These are phyloP conservation scores for Hedychridium roseum DNA, from an alignment of 2,888 invertebrate species.

Conservation along the genomic window DNA sequence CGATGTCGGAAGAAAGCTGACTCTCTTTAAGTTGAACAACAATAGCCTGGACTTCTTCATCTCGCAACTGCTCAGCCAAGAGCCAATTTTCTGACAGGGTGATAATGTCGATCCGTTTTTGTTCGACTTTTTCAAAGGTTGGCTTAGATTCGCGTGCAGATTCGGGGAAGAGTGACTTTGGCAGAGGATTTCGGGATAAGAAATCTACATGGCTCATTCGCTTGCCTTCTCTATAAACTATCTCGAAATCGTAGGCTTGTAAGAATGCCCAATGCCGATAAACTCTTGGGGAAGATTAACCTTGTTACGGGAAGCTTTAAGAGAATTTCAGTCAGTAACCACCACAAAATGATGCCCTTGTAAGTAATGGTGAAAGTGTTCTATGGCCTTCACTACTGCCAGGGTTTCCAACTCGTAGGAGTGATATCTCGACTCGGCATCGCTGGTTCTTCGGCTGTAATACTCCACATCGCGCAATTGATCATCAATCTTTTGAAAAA, in stretches of 20 bases:
- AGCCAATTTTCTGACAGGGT: too few species aligned
- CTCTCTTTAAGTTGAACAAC: slow-evolving; percentile 2
- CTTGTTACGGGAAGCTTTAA: slow-evolving; percentile 35
- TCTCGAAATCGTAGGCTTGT: slow-evolving; percentile 20
- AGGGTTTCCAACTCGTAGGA: slow-evolving; percentile 25
- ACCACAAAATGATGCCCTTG: slow-evolving; percentile 34
- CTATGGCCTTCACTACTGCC: slow-evolving; percentile 18
- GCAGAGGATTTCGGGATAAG: background rate
- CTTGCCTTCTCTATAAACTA: background rate
- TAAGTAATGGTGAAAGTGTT: slow-evolving; percentile 27
- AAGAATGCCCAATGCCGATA: slow-evolving; percentile 41
- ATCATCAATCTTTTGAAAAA: slow-evolving; percentile 3
- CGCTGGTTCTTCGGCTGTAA: too few species aligned
- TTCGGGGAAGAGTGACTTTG: too few species aligned
- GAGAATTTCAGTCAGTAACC: slow-evolving; percentile 44
- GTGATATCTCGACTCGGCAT: too few species aligned
- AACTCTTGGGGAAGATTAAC: slow-evolving; percentile 38
- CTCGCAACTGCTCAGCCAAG: slow-evolving; percentile 24
- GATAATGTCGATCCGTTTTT: too few species aligned
- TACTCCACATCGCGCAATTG: background rate
- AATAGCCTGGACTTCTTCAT: slow-evolving; percentile 14
- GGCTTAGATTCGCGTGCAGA: too few species aligned
- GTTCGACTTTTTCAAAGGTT: too few species aligned
- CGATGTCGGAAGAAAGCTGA: slow-evolving; percentile 7
- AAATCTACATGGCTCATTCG: slow-evolving; percentile 2